These are phyloP conservation scores for Coranthus polyacanthus DNA, from an alignment of 2,797 vertebrate species.

Conservation along the genomic window DNA sequence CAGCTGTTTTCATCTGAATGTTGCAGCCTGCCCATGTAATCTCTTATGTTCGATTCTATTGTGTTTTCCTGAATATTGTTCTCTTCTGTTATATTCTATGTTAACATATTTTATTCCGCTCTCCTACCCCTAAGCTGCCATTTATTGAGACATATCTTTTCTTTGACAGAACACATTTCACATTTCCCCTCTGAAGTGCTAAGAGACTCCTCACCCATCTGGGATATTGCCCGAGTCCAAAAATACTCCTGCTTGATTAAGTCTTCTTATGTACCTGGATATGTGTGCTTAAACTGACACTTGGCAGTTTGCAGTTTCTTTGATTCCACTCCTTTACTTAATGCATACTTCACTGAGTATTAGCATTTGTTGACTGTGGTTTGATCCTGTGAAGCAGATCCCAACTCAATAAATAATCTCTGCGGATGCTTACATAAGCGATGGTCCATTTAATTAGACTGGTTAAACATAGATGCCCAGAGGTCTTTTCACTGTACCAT, in stretches of 20 bases:
- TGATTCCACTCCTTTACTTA: conserved; percentile 75
- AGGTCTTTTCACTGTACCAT: conserved; percentile 80
- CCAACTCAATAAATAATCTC: conserved; percentile 80
- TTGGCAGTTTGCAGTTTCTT: conserved; percentile 68
- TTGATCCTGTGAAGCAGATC: conserved; percentile 76
- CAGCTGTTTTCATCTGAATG: conserved; percentile 51
- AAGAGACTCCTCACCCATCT: conserved; percentile 70
- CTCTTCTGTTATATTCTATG: conserved; percentile 13
- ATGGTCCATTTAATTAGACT: conserved; percentile 82
- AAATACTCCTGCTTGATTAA: conserved; percentile 82
- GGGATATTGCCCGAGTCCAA: conserved; percentile 76
- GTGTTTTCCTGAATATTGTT: conserved; percentile 10
- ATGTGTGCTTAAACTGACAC: conserved; percentile 76
- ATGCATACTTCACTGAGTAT: conserved; percentile 62
- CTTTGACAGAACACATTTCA: conserved; percentile 73
- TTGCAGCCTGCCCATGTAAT: conserved; percentile 16
- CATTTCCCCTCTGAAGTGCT: conserved; percentile 74
- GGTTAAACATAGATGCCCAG: conserved; percentile 79
- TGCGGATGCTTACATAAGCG: conserved; percentile 73
- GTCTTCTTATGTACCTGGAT: conserved; percentile 80
- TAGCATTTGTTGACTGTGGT: conserved; percentile 71
- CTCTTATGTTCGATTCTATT: conserved; percentile 11
- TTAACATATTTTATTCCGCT: conserved; percentile 39
- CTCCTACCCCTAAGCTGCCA: conserved; percentile 34
- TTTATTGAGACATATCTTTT: conserved; percentile 76